These are phyloP conservation scores for Erpornis zantholeuca DNA, from an alignment of 2,113 vertebrate species.

Conservation along the genomic window DNA sequence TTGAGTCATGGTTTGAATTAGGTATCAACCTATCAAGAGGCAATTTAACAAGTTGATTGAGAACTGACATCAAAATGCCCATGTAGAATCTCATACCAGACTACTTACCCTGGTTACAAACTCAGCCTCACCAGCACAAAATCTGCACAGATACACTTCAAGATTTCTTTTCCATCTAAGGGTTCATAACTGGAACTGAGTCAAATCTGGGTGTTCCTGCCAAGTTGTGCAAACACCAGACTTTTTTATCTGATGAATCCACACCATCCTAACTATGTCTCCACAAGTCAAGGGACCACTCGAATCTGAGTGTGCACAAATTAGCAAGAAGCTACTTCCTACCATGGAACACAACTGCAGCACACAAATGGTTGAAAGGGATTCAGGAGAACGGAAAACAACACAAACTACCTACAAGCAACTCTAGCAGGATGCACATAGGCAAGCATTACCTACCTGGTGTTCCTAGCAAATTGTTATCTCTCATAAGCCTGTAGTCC, in stretches of 20 bases:
- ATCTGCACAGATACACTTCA: background rate
- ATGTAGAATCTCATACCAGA: background rate
- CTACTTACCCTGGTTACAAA: background rate
- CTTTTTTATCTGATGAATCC: background rate
- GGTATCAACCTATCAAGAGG: background rate
- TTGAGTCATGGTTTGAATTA: background rate
- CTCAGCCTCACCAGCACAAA: background rate
- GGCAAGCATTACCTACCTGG: constrained; percentile 80
- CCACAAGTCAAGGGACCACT: background rate
- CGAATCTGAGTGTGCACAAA: background rate
- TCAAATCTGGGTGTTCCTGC: background rate
- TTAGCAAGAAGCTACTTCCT: background rate
- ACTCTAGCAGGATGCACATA: background rate
- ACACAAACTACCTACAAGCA: background rate
- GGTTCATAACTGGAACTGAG: background rate
- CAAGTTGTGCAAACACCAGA: background rate
- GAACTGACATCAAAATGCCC: background rate
- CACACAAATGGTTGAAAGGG: background rate
- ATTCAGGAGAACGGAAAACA: background rate
- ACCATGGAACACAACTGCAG: background rate
- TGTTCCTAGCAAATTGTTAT: constrained; percentile 96
- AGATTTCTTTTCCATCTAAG: background rate
- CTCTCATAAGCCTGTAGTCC: constrained; percentile 98
- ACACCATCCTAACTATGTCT: background rate
- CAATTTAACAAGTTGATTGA: background rate